Conservation (phyloP, 2,888 invertebrate species). For the Ypsolopha scabrella region DNA sequence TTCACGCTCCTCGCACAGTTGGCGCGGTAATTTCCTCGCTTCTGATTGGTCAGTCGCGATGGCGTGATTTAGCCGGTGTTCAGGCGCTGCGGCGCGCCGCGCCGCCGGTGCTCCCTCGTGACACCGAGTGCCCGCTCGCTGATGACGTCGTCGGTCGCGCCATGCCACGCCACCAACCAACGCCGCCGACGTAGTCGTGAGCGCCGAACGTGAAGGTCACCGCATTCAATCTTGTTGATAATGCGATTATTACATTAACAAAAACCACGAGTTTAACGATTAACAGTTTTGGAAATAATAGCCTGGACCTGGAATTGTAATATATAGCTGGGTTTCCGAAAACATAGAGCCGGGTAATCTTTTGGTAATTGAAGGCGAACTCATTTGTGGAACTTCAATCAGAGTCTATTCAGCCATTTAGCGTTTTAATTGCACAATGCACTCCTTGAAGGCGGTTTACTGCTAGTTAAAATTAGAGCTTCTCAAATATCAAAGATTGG, state of each 20-base stretch:
- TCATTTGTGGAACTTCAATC: no score
- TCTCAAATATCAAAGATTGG: constrained; percentile 11
- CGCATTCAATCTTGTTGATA: no score
- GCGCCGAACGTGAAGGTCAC: background rate
- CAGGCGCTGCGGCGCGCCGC: constrained; percentile 7
- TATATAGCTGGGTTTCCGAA: no score
- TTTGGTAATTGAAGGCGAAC: no score
- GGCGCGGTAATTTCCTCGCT: constrained; percentile 20
- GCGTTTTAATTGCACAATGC: no score
- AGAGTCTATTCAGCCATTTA: no score
- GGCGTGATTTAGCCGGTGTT: constrained; percentile 39
- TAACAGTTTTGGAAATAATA: no score
- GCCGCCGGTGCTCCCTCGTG: constrained; percentile 7
- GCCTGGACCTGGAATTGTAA: no score
- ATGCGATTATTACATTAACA: background rate
- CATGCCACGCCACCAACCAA: constrained; percentile 1
- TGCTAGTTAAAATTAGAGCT: constrained; percentile 16
- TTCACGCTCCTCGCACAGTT: constrained; percentile 1
- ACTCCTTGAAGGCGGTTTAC: constrained; percentile 1
- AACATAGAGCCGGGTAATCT: no score
- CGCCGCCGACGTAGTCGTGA: background rate
- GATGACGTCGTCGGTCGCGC: constrained; percentile 1
- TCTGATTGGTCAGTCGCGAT: constrained; percentile 45
- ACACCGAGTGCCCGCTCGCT: background rate
- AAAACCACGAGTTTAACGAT: no score